Conservation (phyloP, 2,888 invertebrate species). For the Cataglyphis livida region DNA sequence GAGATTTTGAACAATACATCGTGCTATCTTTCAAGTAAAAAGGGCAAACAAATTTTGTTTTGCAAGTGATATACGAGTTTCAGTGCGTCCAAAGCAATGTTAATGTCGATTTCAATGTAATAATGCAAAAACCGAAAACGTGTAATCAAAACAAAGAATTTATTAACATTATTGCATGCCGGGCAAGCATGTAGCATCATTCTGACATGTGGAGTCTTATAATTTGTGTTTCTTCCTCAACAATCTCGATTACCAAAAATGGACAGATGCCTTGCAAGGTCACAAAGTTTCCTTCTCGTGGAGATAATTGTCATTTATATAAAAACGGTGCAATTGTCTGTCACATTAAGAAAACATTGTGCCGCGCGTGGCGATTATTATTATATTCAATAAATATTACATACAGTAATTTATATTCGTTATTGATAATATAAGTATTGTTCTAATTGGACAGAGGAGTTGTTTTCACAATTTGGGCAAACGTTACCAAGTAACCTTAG, state of each 20-base stretch:
- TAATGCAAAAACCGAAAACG: slow-evolving; percentile 28
- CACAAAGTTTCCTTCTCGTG: slow-evolving; percentile 72
- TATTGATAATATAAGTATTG: slow-evolving; percentile 82
- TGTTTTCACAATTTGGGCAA: slow-evolving; percentile 72
- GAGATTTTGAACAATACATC: neutral
- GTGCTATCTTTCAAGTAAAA: neutral
- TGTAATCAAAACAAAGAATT: slow-evolving; percentile 69
- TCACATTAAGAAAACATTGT: slow-evolving; percentile 74
- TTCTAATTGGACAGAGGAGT: slow-evolving; percentile 84
- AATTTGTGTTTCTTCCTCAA: slow-evolving; percentile 69
- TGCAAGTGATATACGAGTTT: slow-evolving; percentile 8
- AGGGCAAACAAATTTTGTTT: neutral
- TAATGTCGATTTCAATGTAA: slow-evolving; percentile 12
- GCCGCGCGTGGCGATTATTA: slow-evolving; percentile 69
- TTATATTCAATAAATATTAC: slow-evolving; percentile 83
- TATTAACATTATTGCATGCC: slow-evolving; percentile 71
- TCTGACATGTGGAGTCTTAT: slow-evolving; percentile 71
- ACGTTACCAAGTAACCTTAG: slow-evolving; percentile 55
- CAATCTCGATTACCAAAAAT: slow-evolving; percentile 79
- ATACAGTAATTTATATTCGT: slow-evolving; percentile 78
- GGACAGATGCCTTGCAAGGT: slow-evolving; percentile 75
- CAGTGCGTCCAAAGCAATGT: slow-evolving; percentile 22
- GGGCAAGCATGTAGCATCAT: slow-evolving; percentile 74
- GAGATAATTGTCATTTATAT: slow-evolving; percentile 17
- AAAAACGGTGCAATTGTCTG: slow-evolving; percentile 31